A percentile compares a stretch with the other conserved stretches of the same genome.
Evolutionary conservation across 2,113 vertebrate genomes (phyloP).

Genomic region (Rhineura floridana): DNA sequence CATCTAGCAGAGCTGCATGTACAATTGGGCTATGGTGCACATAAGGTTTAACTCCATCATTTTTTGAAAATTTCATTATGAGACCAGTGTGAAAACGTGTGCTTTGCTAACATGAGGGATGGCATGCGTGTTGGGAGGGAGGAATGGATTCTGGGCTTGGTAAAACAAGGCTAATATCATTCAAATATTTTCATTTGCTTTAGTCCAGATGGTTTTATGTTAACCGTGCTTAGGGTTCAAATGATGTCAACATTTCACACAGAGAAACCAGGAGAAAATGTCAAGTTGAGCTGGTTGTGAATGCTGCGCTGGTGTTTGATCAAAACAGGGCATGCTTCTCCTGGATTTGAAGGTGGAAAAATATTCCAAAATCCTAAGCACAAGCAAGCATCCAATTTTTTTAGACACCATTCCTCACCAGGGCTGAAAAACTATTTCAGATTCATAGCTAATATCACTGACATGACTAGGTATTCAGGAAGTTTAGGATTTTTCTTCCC

Average conservation of each 20-base stretch:
- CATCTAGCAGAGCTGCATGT: conserved; percentile 54
- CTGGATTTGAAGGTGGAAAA: neutral
- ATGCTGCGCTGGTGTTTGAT: conserved; percentile 5
- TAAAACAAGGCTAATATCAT: neutral
- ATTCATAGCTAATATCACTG: neutral
- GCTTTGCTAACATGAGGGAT: conserved; percentile 7
- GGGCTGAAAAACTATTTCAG: neutral
- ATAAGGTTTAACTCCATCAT: conserved; percentile 35
- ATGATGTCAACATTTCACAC: neutral
- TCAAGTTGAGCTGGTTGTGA: neutral
- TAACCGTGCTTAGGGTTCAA: conserved; percentile 9
- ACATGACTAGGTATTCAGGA: neutral
- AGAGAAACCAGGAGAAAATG: neutral
- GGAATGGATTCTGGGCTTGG: neutral
- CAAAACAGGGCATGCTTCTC: neutral
- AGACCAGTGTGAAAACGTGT: conserved; percentile 29
- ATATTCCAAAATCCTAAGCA: neutral
- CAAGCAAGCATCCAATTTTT: neutral
- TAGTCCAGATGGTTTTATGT: neutral
- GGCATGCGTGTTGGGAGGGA: neutral
- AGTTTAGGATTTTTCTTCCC: neutral
- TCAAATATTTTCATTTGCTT: conserved; percentile 6
- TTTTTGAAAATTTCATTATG: conserved; percentile 36
- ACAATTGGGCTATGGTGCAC: neutral
- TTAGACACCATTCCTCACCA: neutral